Evolutionary conservation across 2,797 vertebrate species (phyloP), one percentile per base, ranked within the genome.

Genomic region (Pangasius macronema): DNA sequence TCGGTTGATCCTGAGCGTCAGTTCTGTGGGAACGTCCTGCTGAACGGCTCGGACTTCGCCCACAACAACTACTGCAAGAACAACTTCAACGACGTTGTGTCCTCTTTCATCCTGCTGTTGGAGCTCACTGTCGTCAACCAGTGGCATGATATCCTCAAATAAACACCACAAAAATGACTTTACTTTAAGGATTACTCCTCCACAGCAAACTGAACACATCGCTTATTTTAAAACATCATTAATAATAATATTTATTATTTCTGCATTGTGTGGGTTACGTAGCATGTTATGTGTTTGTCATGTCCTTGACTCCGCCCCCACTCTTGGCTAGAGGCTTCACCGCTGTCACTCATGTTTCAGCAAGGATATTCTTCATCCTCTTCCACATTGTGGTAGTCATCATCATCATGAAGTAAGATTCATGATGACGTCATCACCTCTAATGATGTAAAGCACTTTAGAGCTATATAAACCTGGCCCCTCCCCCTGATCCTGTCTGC

Each of bases 61-160:
- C 92, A 91, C 13, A 94, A 94, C 84, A 95, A 94, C 89, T 99
- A 99, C 92, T 99, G 98, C 95, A 98, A 95, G 91, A 99, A 98
- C 94, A 99, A 98, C 94, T 99, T 99, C 94, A 99, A 97, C 18
- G 39, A 98, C 83, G 94, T 98, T 0, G 93, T 94, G 0, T 96
- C 97, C 0, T 95, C 97, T 8, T 97, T 98, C 88, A 85, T 99
- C 0, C 94, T 99, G 65, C 94, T 99, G 87, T 88, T 97, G 93
- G 97, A 99, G 93, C 97, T 99, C 87, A 99, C 97, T 0, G 96
- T 98, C 67, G 98, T 99, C 89, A 99, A 99, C 93, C 98, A 99
- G 92, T 98, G 98, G 98, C 97, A 99, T 0, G 93, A 98, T 99
- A 99, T 99, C 98, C 98, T 98, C 95, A 91, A 57, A 33, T 36